Evolutionary conservation across 1,140 invertebrate genomes (phyloP).

Genomic region (Pararge aegeria): DNA sequence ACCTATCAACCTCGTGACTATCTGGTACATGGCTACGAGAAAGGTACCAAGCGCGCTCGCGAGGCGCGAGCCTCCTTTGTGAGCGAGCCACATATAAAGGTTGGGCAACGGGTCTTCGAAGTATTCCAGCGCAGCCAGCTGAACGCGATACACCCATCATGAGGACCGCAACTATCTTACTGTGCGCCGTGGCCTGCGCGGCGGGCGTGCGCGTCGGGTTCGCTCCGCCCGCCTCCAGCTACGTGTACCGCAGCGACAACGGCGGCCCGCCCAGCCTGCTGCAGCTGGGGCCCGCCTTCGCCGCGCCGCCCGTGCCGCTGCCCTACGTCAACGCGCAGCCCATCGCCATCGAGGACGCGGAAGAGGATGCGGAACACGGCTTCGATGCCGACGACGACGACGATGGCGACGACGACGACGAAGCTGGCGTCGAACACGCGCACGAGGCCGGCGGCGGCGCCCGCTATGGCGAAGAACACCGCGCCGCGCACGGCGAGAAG

Average conservation of each 20-base stretch:
- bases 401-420: constrained; percentile 44
- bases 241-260: constrained; percentile 78
- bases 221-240: constrained; percentile 72
- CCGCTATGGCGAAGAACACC: constrained; percentile 61
- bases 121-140: constrained; percentile 61
- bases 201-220: constrained; percentile 48
- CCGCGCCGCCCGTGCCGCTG: constrained; percentile 52
- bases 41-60: constrained; percentile 59
- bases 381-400: constrained; percentile 34
- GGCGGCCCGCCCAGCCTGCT: constrained; percentile 61
- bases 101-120: constrained; percentile 68
- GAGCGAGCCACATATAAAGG: constrained; percentile 70
- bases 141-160: constrained; percentile 61
- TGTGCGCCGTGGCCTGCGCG: constrained; percentile 41
- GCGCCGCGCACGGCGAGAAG: constrained; percentile 70
- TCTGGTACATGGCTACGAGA: constrained; percentile 74
- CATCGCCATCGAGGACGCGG: constrained; percentile 55
- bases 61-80: constrained; percentile 55
- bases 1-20: constrained; percentile 69
- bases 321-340: constrained; percentile 63
- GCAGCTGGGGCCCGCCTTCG: constrained; percentile 62
- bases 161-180: constrained; percentile 45
- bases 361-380: constrained; percentile 47
- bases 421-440: constrained; percentile 36
- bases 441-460: constrained; percentile 63